These are phyloP conservation scores for Saccopteryx leptura DNA, from an alignment of 2,113 vertebrate species.

Conservation along the genomic window DNA sequence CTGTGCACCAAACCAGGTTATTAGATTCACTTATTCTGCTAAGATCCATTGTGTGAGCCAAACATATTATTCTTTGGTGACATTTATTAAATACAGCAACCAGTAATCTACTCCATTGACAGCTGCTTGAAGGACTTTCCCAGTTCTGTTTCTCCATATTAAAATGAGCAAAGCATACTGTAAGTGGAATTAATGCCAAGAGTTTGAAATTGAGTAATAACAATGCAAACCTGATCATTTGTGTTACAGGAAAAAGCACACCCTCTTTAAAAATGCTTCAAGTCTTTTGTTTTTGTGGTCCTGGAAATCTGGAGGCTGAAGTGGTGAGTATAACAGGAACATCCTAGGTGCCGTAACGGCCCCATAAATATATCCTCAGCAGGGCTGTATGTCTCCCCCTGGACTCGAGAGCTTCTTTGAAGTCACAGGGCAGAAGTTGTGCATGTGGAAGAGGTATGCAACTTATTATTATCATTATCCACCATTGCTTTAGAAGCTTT, in stretches of 20 bases:
- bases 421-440: slow-evolving; percentile 73
- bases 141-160: background rate
- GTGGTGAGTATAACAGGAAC: slow-evolving; percentile 64
- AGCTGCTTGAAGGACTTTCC: background rate
- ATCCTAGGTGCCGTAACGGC: slow-evolving; percentile 63
- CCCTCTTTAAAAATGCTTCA: background rate
- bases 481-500: slow-evolving; percentile 78
- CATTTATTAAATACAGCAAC: slow-evolving; percentile 6
- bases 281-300: slow-evolving; percentile 60
- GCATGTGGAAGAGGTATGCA: slow-evolving; percentile 73
- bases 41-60: background rate
- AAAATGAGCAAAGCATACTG: background rate
- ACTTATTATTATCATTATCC: slow-evolving; percentile 75
- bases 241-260: slow-evolving; percentile 41
- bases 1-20: background rate
- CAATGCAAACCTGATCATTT: slow-evolving; percentile 12
- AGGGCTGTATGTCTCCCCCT: slow-evolving; percentile 65
- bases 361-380: slow-evolving; percentile 77
- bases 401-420: slow-evolving; percentile 76
- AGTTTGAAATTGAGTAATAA: slow-evolving; percentile 38
- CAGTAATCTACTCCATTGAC: background rate
- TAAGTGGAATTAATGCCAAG: slow-evolving; percentile 47
- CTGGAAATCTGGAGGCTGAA: slow-evolving; percentile 68
- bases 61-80: background rate
- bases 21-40: slow-evolving; percentile 5